These are phyloP conservation scores for Hylyphantes graminicola DNA, from an alignment of 1,140 invertebrate species.

Conservation along the genomic window DNA sequence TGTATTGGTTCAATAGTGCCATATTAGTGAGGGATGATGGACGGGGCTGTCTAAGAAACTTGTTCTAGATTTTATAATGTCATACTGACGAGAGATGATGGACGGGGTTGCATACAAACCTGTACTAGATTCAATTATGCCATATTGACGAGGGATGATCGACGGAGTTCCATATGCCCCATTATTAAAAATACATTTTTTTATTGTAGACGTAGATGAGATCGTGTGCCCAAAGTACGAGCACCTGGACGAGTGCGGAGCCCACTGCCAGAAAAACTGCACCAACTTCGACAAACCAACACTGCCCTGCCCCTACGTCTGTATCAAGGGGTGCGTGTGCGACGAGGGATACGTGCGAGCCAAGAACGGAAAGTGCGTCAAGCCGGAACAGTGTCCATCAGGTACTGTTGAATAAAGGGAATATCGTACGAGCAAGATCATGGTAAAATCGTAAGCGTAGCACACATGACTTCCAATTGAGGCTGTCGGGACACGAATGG, in stretches of 20 bases:
- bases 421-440: neutral
- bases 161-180: too few species aligned
- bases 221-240: neutral
- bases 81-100: neutral
- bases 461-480: neutral
- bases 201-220: neutral
- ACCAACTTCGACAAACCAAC: neutral
- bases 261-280: conserved; percentile 4
- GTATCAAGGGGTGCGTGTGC: neutral
- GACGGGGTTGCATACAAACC: neutral
- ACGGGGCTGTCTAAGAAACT: neutral
- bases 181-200: neutral
- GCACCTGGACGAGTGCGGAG: neutral
- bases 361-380: neutral
- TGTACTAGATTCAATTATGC: neutral
- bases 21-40: neutral
- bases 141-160: too few species aligned
- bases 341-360: neutral
- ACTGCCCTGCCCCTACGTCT: neutral
- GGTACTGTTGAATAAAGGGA: neutral
- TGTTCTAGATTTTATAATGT: neutral
- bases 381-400: neutral
- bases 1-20: too few species aligned
- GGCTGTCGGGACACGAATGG: too few species aligned
- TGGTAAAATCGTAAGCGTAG: too few species aligned